These are phyloP conservation scores for Habroteleia sp. DNA, from an alignment of 2,888 invertebrate genomes.

Conservation along the genomic window DNA sequence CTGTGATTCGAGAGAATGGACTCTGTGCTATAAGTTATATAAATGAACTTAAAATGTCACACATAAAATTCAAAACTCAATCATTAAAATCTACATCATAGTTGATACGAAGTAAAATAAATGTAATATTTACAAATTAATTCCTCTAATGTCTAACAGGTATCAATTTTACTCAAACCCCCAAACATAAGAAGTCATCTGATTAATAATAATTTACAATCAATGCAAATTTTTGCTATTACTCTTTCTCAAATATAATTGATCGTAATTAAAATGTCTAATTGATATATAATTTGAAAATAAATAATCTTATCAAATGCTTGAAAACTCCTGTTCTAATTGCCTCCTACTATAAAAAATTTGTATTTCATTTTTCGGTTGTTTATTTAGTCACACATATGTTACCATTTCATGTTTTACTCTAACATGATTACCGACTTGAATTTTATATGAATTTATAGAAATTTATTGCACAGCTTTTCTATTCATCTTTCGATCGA, in stretches of 20 bases:
- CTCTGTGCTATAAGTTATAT: neutral
- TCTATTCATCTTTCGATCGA: conserved; percentile 2
- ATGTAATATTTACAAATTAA: conserved; percentile 44
- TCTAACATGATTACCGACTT: conserved; percentile 24
- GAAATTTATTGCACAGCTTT: conserved; percentile 35
- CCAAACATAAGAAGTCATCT: neutral
- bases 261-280: conserved; percentile 1
- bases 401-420: conserved; percentile 6
- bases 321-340: neutral
- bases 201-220: conserved; percentile 7
- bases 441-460: conserved; percentile 11
- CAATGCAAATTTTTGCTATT: conserved; percentile 1
- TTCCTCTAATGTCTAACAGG: conserved; percentile 4
- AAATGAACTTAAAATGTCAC: conserved; percentile 1
- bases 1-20: too few species aligned
- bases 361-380: neutral
- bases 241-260: neutral
- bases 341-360: neutral
- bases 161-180: conserved; percentile 6
- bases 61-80: too few species aligned
- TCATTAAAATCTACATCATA: conserved; percentile 20
- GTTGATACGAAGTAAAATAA: conserved; percentile 8
- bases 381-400: conserved; percentile 11
- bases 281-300: conserved; percentile 3
- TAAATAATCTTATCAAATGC: neutral